Evolutionary conservation across 2,797 vertebrate species (phyloP).

Genomic region (Nannoperca obscura): DNA sequence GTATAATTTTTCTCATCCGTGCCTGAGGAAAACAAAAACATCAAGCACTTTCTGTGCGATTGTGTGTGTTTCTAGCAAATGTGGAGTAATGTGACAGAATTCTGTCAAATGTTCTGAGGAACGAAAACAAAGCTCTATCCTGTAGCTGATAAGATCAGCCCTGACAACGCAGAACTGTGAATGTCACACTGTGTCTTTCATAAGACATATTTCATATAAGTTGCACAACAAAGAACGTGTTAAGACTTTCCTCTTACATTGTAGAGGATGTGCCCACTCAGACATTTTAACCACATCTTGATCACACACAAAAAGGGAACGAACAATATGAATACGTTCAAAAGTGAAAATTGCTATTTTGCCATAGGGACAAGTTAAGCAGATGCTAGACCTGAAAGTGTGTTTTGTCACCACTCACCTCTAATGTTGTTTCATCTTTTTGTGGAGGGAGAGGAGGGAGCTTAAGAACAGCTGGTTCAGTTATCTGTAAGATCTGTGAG

Average conservation of each 20-base stretch:
- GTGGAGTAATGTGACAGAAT: neutral
- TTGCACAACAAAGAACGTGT: slow-evolving; percentile 49
- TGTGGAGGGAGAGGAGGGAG: slow-evolving; percentile 62
- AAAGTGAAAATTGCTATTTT: neutral
- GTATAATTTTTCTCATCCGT: slow-evolving; percentile 60
- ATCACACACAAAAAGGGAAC: slow-evolving; percentile 31
- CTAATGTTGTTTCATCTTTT: slow-evolving; percentile 56
- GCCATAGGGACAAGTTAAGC: slow-evolving; percentile 27
- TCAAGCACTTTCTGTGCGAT: neutral
- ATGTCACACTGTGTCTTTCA: neutral
- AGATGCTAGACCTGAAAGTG: neutral
- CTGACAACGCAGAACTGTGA: neutral
- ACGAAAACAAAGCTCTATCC: neutral
- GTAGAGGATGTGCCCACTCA: slow-evolving; percentile 35
- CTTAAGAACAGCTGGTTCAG: slow-evolving; percentile 61
- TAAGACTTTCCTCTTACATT: slow-evolving; percentile 36
- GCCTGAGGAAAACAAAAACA: slow-evolving; percentile 65
- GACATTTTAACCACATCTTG: slow-evolving; percentile 24
- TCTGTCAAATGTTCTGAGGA: neutral
- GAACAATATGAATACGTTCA: neutral
- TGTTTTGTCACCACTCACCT: slow-evolving; percentile 66
- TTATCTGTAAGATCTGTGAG: slow-evolving; percentile 71
- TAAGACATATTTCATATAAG: slow-evolving; percentile 25
- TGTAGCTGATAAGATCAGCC: neutral
- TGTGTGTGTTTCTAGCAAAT: neutral